Percentiles rank a stretch among this genome's conserved stretches.
Conservation (phyloP, 2,888 invertebrate genomes). For the Eutolmus rufibarbis region DNA sequence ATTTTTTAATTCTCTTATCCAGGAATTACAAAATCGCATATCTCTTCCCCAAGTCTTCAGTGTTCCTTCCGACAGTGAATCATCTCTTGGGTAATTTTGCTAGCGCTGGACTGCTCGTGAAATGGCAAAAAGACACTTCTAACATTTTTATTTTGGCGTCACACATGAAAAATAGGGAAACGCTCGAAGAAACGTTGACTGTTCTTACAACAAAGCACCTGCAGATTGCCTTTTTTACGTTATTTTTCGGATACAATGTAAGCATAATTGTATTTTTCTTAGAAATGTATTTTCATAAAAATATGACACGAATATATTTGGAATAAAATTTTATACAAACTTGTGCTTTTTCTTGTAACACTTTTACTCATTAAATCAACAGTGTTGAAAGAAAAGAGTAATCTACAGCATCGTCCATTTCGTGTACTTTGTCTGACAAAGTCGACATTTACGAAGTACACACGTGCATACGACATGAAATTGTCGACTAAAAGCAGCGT, state of each 20-base stretch:
- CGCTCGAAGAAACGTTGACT: constrained; percentile 16
- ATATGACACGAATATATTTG: not conserved
- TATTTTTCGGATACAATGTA: constrained; percentile 33
- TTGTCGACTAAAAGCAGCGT: not conserved
- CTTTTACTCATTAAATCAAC: not conserved
- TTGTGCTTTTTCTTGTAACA: not conserved
- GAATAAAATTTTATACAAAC: not conserved
- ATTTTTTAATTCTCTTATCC: not conserved
- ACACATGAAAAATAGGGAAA: constrained; percentile 40
- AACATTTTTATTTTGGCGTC: constrained; percentile 40
- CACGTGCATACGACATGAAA: not conserved
- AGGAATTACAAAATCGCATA: constrained; percentile 48
- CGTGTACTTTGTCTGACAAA: not conserved
- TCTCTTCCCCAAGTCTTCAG: constrained; percentile 49
- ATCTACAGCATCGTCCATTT: not conserved
- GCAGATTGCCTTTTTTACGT: constrained; percentile 46
- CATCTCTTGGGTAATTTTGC: constrained; percentile 43
- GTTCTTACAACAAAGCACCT: constrained; percentile 46
- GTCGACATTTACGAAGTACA: not conserved
- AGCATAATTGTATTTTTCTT: constrained; percentile 30
- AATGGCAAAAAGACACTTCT: constrained; percentile 48
- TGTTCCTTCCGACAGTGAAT: constrained; percentile 47
- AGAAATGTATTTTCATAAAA: not conserved
- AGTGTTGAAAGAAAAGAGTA: not conserved
- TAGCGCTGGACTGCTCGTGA: constrained; percentile 45